A percentile compares a stretch with the other conserved stretches of the same genome.
phyloP scores from a whole-genome alignment of 2,113 vertebrate genomes.

The Nibea albiflora region DNA sequence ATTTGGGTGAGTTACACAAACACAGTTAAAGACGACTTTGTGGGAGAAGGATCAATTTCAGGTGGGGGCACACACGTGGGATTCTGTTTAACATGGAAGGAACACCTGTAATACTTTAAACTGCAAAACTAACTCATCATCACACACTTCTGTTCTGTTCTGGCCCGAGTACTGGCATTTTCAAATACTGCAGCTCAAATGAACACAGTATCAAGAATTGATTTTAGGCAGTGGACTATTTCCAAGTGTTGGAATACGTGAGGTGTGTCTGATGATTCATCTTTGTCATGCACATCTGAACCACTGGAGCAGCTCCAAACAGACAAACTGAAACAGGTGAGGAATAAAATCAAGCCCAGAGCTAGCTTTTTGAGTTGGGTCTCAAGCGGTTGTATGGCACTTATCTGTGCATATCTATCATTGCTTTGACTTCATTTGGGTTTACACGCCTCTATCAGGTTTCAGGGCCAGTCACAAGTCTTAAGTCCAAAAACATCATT shows the following conservation, averaged over 20 bases:
- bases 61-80: background rate
- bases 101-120: constrained; percentile 34
- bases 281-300: constrained; percentile 48
- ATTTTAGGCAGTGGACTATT: constrained; percentile 7
- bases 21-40: constrained; percentile 9
- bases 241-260: constrained; percentile 45
- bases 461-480: constrained; percentile 36
- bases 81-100: constrained; percentile 27
- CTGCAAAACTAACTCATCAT: constrained; percentile 24
- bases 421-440: constrained; percentile 32
- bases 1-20: constrained; percentile 15
- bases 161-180: constrained; percentile 13
- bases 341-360: constrained; percentile 46
- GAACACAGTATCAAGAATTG: constrained; percentile 19
- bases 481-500: constrained; percentile 22
- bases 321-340: constrained; percentile 70
- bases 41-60: background rate
- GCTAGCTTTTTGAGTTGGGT: constrained; percentile 34
- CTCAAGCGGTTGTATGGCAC: constrained; percentile 45
- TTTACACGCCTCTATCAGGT: constrained; percentile 22
- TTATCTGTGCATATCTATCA: constrained; percentile 39
- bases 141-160: constrained; percentile 27
- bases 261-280: constrained; percentile 43
- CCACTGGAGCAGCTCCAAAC: constrained; percentile 46
- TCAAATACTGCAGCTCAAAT: constrained; percentile 10